Evolutionary conservation across 1,140 invertebrate species (phyloP).

Genomic region (Macrocentrus cingulum): DNA sequence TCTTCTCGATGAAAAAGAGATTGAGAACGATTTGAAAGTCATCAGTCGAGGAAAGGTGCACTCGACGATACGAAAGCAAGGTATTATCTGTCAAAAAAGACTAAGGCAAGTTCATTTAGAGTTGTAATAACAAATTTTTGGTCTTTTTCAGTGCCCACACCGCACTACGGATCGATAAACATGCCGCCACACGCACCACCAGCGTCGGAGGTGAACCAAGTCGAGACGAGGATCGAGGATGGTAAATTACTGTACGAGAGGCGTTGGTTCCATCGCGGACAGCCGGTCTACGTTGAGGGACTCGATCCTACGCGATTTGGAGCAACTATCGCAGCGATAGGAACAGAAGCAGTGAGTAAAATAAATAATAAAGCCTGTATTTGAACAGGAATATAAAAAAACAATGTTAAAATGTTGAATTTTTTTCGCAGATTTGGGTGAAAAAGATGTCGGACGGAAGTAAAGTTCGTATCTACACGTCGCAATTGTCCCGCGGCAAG

Average conservation of each 20-base stretch:
- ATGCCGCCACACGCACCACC: slow-evolving; percentile 48
- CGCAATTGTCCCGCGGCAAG: slow-evolving; percentile 84
- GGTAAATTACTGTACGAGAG: slow-evolving; percentile 92
- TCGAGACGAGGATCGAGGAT: slow-evolving; percentile 88
- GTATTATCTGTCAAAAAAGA: slow-evolving; percentile 32
- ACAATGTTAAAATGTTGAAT: slow-evolving; percentile 27
- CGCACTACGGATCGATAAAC: slow-evolving; percentile 53
- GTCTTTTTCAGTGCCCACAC: slow-evolving; percentile 48
- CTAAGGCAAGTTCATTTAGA: neutral
- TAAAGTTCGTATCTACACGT: slow-evolving; percentile 82
- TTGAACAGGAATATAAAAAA: slow-evolving; percentile 40
- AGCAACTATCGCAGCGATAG: slow-evolving; percentile 86
- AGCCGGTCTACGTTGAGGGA: slow-evolving; percentile 88
- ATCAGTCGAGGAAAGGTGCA: slow-evolving; percentile 71
- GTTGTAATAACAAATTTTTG: slow-evolving; percentile 20
- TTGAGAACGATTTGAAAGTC: slow-evolving; percentile 83
- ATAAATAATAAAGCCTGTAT: neutral
- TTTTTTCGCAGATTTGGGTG: slow-evolving; percentile 79
- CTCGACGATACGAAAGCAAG: slow-evolving; percentile 59
- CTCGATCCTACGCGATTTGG: slow-evolving; percentile 80
- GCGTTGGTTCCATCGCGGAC: slow-evolving; percentile 92
- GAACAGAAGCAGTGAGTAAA: slow-evolving; percentile 77
- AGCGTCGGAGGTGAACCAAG: slow-evolving; percentile 54
- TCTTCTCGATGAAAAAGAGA: slow-evolving; percentile 84
- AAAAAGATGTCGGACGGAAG: slow-evolving; percentile 79